Conservation (phyloP, 2,888 invertebrate genomes). For the Drosophila kokeensis region DNA sequence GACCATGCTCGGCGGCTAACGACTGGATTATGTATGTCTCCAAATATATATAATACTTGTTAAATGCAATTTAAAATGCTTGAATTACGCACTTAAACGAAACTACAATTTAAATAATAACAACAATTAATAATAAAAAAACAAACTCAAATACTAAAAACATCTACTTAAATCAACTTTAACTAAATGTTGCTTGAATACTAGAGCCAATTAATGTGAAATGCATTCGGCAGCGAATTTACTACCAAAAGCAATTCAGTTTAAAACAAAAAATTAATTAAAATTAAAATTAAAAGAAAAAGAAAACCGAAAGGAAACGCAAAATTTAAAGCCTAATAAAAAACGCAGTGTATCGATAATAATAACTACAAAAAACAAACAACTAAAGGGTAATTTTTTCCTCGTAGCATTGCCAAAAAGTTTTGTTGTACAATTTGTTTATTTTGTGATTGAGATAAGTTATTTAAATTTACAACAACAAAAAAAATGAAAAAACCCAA, state of each 20-base stretch:
- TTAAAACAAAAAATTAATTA: not conserved
- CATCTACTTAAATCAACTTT: constrained; percentile 14
- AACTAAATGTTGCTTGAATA: constrained; percentile 51
- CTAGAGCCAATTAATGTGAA: constrained; percentile 46
- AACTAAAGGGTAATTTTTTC: constrained; percentile 72
- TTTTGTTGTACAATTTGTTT: constrained; percentile 41
- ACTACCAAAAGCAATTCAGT: constrained; percentile 53
- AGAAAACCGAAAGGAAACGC: constrained; percentile 24
- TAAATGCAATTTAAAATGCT: constrained; percentile 57
- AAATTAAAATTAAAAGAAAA: not conserved
- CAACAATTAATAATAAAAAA: constrained; percentile 4
- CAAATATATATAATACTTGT: constrained; percentile 44
- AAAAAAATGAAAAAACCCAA: constrained; percentile 8
- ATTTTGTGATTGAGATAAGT: constrained; percentile 45
- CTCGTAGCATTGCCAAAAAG: constrained; percentile 54
- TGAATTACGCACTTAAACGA: constrained; percentile 45
- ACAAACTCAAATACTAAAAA: constrained; percentile 1
- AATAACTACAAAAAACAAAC: constrained; percentile 37
- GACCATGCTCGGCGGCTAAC: constrained; percentile 50
- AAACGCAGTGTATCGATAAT: constrained; percentile 28
- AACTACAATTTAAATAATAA: constrained; percentile 25
- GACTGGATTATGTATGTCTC: constrained; percentile 22
- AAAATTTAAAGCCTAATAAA: constrained; percentile 18
- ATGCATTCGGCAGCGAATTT: constrained; percentile 59
- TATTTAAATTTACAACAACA: constrained; percentile 52